Base-by-base conservation (phyloP, 2,888 invertebrate species). In the Protophormia terraenovae region DNA sequence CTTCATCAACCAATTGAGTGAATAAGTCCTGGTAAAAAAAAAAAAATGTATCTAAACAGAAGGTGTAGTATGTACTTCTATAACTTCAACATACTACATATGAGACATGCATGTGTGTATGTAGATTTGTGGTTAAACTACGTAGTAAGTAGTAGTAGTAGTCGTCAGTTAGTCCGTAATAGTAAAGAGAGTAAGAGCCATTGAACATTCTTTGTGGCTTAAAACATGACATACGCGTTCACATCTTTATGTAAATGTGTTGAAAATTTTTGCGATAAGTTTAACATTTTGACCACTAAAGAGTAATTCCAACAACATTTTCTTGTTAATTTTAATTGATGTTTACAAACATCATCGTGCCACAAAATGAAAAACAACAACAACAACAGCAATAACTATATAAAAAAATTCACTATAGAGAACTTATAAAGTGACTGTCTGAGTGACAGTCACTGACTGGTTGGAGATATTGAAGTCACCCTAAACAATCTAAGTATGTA, bases 241-340 rank as follows among this genome's bases (percentile, higher is more conserved):
- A 85, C 85, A 85, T 85, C 85, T 85, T 75, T 78, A 85, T 82
- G 82, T 72, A 85, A 85, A 85, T 85, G 85, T 78, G 78, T 78
- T 64, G 47, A 24, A 66, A 75, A 71, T 75, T 60, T 85, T 82
- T 82, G 73, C 67, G 85, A 85, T 85, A 82, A 78, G 75, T 71
- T 82, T 69, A 82, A 85, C 85, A 82, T 82, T 85, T 79, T 66
- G 85, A 85, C 82, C 85, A 85, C 82, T 82, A 82, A 79, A 75
- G 64, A 82, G 85, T 85, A 75, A 85, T 79, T 82, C 58, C 85
- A 82, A 81, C 77, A 81, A 75, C 82, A 82, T 82, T 85, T 79
- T 85, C 85, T 85, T 85, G 82, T 85, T 82, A 82, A 82, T 85
- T 85, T 85, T 82, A 85, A 85, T 85, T 85, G 85, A 85, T 85